Evolutionary conservation across 1,140 invertebrate genomes (phyloP).

Genomic region (Lepidotrigona ventralis): DNA sequence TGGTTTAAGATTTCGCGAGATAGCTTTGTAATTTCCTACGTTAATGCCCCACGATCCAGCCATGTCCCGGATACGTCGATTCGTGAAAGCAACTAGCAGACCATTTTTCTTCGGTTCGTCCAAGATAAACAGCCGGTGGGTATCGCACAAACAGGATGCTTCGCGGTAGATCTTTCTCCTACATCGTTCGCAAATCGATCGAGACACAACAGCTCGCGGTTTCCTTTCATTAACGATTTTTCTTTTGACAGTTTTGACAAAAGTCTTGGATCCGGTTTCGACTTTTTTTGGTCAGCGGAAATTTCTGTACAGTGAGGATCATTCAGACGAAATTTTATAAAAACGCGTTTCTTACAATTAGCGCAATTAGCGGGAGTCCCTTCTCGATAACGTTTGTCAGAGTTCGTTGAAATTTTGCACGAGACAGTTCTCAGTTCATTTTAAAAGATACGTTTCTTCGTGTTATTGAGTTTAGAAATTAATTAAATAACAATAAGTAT

Average conservation of each 20-base stretch:
- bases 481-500: no score
- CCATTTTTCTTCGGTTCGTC: not conserved
- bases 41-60: not conserved
- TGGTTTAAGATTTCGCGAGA: not conserved
- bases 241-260: not conserved
- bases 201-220: not conserved
- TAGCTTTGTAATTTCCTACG: constrained; percentile 22
- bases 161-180: not conserved
- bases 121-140: not conserved
- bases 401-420: no score
- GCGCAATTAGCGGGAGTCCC: no score
- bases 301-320: no score
- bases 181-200: not conserved
- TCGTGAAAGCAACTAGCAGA: not conserved
- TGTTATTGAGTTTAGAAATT: no score
- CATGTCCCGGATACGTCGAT: not conserved
- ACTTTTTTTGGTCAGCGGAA: not conserved
- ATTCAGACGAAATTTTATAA: no score
- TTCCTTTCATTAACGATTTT: not conserved
- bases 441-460: no score
- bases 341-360: no score
- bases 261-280: not conserved
- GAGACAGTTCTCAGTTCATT: no score
- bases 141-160: not conserved
- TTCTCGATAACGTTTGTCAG: no score